Base-by-base conservation (phyloP, 2,888 invertebrate species). In the Odontothrips loti region DNA sequence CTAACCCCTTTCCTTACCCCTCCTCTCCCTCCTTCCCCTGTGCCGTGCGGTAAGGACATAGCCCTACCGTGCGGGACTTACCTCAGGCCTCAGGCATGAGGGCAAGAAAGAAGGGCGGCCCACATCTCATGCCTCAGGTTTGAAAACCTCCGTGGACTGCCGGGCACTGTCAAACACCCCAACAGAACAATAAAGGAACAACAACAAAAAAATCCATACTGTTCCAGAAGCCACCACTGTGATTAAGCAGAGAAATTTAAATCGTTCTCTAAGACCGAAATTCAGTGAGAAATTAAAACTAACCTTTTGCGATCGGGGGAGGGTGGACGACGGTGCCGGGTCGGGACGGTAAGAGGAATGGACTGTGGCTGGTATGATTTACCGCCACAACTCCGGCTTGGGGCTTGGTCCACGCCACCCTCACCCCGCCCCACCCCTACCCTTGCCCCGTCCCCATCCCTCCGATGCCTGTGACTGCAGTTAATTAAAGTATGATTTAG, bases 401-500 rank as follows among this genome's bases (percentile, higher is more conserved):
- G n/a, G 68, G 68, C 23, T 23, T 68, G 68, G 58, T 15, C 20
- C 20, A 6, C 15, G 58, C 20, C 15, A 20, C 20, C 51, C 20
- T 15, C 20, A 6, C 15, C 15, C 20, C 15, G 17, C 20, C 51
- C 20, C 15, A 12, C 58, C 20, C 58, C 58, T 15, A 58, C 58
- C 58, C n/a, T n/a, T n/a, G n/a, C n/a, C 58, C 58, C 58, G 58
- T 6, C 58, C 17, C 15, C 20, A 11, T 15, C 58, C 58, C 17
- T 17, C 58, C 58, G 34, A 58, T 20, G 68, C 68, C 23, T 68
- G 68, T 75, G 23, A 23, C 68, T 75, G 68, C 68, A 75, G 68
- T 75, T 75, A 75, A 75, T 75, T 75, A 75, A 75, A 27, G 68
- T n/a, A 75, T 75, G 68, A 75, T 75, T 75, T 75, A 75, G 27